Evolutionary conservation across 2,113 vertebrate species (phyloP).

Genomic region (Brachyistius frenatus): DNA sequence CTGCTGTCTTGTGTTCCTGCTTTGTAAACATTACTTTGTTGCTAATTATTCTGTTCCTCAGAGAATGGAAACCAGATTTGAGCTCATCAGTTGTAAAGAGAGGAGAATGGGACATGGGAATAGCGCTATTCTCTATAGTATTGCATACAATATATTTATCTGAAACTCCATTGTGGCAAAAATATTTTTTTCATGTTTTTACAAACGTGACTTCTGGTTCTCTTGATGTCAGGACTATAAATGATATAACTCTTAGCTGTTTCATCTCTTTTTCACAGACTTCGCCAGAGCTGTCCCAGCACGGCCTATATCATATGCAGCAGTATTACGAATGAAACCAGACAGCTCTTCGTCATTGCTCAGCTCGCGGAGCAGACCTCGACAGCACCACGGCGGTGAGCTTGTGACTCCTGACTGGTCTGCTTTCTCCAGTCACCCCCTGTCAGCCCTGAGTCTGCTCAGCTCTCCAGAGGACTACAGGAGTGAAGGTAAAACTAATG

Average conservation of each 20-base stretch:
- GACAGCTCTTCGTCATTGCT: constrained; percentile 87
- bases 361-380: constrained; percentile 85
- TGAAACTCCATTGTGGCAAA: too few relatives aligned
- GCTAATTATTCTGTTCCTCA: not conserved
- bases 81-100: not conserved
- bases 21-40: not conserved
- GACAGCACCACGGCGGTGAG: constrained; percentile 79
- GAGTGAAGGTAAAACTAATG: constrained; percentile 88
- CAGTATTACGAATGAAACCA: constrained; percentile 90
- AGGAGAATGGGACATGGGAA: not conserved
- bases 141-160: too few relatives aligned
- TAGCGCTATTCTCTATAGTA: not conserved
- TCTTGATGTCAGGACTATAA: not conserved
- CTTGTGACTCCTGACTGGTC: constrained; percentile 85
- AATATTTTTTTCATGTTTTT: not conserved
- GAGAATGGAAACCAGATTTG: constrained; percentile 1
- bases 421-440: constrained; percentile 83
- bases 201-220: not conserved
- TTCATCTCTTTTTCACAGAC: constrained; percentile 75
- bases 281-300: constrained; percentile 86
- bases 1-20: constrained; percentile 11
- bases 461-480: constrained; percentile 89
- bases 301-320: constrained; percentile 88
- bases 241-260: not conserved
- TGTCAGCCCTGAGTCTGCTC: constrained; percentile 84